phyloP scores from a whole-genome alignment of 2,888 invertebrate genomes.

The Charanyca ferruginea region DNA sequence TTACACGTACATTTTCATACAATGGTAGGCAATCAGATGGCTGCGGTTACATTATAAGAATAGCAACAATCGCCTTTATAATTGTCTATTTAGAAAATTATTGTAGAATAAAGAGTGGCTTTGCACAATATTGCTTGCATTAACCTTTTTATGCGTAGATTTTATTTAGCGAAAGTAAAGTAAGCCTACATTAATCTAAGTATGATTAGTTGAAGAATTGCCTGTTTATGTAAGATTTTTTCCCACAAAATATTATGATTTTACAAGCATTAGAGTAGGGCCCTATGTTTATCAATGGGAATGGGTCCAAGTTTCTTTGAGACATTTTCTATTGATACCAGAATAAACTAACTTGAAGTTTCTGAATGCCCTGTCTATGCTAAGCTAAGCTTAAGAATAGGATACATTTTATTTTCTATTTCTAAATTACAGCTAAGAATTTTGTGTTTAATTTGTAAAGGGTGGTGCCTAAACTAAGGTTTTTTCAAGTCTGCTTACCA shows the following conservation, averaged over 20 bases:
- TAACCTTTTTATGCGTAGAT: slow-evolving; percentile 3
- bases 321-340: too few species aligned
- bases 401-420: too few species aligned
- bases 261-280: too few species aligned
- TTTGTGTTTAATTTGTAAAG: too few species aligned
- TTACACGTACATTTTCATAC: slow-evolving; percentile 21
- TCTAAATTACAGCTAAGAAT: too few species aligned
- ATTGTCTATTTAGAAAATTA: slow-evolving; percentile 27
- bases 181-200: background rate
- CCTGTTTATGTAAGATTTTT: background rate
- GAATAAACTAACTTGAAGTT: too few species aligned
- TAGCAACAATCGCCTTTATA: slow-evolving; percentile 5
- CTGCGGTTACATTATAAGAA: background rate
- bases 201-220: background rate
- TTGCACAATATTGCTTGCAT: background rate
- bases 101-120: slow-evolving; percentile 20
- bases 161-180: slow-evolving; percentile 23
- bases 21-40: slow-evolving; percentile 16
- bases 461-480: too few species aligned
- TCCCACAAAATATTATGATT: slow-evolving; percentile 4
- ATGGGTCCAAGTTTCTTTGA: too few species aligned
- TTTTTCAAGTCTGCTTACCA: too few species aligned
- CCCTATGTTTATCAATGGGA: too few species aligned
- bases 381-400: too few species aligned
- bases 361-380: too few species aligned